Base-by-base conservation (phyloP, 2,797 vertebrate genomes). In the Thripadectes ignobilis region DNA sequence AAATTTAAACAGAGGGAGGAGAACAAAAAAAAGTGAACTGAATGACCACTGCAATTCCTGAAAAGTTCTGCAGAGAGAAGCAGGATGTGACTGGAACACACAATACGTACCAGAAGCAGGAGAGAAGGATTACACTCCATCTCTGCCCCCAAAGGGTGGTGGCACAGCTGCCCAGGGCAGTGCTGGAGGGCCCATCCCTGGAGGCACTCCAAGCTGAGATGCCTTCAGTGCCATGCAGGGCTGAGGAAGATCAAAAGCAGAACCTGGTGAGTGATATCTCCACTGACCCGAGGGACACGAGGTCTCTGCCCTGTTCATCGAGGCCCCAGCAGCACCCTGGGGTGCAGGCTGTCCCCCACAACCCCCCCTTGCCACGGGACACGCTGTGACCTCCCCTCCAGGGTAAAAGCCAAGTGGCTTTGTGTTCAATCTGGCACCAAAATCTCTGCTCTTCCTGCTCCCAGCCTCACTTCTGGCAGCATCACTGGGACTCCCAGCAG, bases 341-440 rank as follows among this genome's bases (percentile, higher is more conserved):
- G 27, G 23, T 14, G 5, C 12, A 12, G 17, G 26, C 11, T 24
- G 21, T 24, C 11, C 49, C 32, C 34, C 3, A 55, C 43, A 26
- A 2, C 7, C 2, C 23, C 2, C 30, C 43, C 21, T 38, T 14
- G 17, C 23, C 41, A 2, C 1, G 36, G 66, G 67, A 36, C 26
- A 27, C 3, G 0, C 26, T 9, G 15, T 29, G 10, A 3, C 11
- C 48, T 32, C 36, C 24, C 36, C 55, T 22, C 24, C 20, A 6
- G n/a, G 10, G 0, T 2, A 7, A 16, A 16, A 30, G 10, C 27
- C 21, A 1, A 27, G 2, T 0, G 17, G 14, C 20, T 14, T 41
- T 9, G 10, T 16, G 4, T 26, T 20, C 54, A 3, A 6, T 13
- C 27, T 12, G 58, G 23, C 23, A 10, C 24, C 6, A 19, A 23